Evolutionary conservation across 2,797 vertebrate genomes (phyloP).

Genomic region (Anabas testudineus): DNA sequence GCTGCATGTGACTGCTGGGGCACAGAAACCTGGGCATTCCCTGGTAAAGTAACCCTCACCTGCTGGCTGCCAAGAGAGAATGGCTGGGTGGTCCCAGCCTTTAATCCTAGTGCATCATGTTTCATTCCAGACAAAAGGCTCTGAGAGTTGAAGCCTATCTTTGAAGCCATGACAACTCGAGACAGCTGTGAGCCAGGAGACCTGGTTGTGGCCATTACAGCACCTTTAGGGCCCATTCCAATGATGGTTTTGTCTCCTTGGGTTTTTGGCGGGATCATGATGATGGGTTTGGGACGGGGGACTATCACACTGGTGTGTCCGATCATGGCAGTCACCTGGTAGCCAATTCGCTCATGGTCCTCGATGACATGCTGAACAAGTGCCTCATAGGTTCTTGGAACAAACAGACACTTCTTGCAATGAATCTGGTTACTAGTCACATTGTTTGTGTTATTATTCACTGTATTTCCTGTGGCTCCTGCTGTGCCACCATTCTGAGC

Average conservation of each 20-base stretch:
- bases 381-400: conserved; percentile 97
- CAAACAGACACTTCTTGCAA: conserved; percentile 98
- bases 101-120: conserved; percentile 90
- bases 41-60: conserved; percentile 88
- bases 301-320: conserved; percentile 98
- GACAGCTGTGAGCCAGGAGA: conserved; percentile 90
- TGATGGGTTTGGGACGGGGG: conserved; percentile 92
- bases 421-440: conserved; percentile 90
- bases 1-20: conserved; percentile 93
- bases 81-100: conserved; percentile 85
- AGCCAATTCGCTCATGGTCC: conserved; percentile 97
- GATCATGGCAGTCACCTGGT: conserved; percentile 99
- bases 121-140: conserved; percentile 91
- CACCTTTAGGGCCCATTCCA: conserved; percentile 92
- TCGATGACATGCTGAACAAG: conserved; percentile 99
- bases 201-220: conserved; percentile 85
- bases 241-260: conserved; percentile 92
- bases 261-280: conserved; percentile 92
- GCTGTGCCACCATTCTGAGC: conserved; percentile 65
- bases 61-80: conserved; percentile 87
- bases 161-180: conserved; percentile 89
- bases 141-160: conserved; percentile 88
- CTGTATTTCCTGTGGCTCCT: conserved; percentile 78
- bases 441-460: conserved; percentile 85
- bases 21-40: conserved; percentile 90